Evolutionary conservation across 2,888 invertebrate genomes (phyloP), one percentile per base, ranked within the genome.

Genomic region (Laothoe populi): DNA sequence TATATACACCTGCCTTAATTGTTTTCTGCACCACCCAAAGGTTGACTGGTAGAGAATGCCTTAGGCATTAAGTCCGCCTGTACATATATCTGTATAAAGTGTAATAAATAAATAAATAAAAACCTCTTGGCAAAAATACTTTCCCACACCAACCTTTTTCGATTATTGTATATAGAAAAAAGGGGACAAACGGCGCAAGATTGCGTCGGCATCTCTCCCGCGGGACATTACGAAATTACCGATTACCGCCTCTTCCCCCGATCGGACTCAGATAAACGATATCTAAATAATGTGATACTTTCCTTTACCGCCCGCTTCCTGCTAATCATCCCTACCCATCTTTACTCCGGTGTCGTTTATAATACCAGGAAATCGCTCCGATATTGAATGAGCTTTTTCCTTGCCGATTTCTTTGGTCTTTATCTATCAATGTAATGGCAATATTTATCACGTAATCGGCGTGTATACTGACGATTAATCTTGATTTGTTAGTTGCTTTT

Each of bases 231-330:
- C 53, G 4, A 19, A 65, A 67, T 67, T 64, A 64, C 66, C 69
- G 67, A 71, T 73, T 64, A 67, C 73, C 63, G 61, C 57, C 53
- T 63, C 53, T 63, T 62, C 63, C 70, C 38, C 63, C 64, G 61
- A 62, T 60, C 44, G 58, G 78, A 77, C 75, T 65, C 66, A 76
- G 79, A 81, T 67, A 77, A 79, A 81, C 71, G 79, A 74, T 61
- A 63, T 61, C 71, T 71, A 77, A 74, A 77, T 72, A 80, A 80
- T 77, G 71, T 74, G 73, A 75, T 68, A 69, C 66, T 70, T 67
- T 63, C 60, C 66, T 61, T 66, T 68, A 67, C 70, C 49, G 16
- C 31, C 10, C 2, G 31, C 35, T 70, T 70, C 66, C 61, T 60
- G 42, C 69, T 74, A 53, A 53, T 53, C 53, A 53, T 53, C 35